Evolutionary conservation across 2,797 vertebrate genomes (phyloP), one percentile per base, ranked within the genome.

Genomic region (Apodemus agrarius): DNA sequence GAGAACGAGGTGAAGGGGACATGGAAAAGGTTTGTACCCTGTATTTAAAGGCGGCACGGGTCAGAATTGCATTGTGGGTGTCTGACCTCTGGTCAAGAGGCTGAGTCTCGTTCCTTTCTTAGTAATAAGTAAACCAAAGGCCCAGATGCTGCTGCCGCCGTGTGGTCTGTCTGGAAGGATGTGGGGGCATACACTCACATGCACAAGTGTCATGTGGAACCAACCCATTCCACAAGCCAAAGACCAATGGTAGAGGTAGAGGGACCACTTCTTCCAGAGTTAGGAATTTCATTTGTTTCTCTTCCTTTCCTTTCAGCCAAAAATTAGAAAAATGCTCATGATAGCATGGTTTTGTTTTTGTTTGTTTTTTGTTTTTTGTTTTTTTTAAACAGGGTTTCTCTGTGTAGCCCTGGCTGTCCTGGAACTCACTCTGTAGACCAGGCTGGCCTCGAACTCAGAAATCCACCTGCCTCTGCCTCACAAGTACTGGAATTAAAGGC

Each of bases 171-270:
- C 81, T 34, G 21, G 54, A 86, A 69, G 79, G 98, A 95, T 74
- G 93, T 85, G 24, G 3, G 95, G 93, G 95, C 90, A 87, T 94
- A 85, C 76, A 96, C 98, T 98, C 98, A 97, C 93, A 96, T 96
- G 96, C 97, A 93, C 97, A 97, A 94, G 96, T 89, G 84, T 74
- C 40, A 40, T 0, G 7, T 22, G 84, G 97, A 98, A 67, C 72
- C 85, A 96, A 85, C 57, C 82, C 95, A 90, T 89, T 84, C 59
- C 94, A 91, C 52, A 76, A 92, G 96, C 89, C 91, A 82, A 67
- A 90, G 82, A 83, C 86, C 85, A 91, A 74, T n/a, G n/a, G n/a
- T n/a, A n/a, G n/a, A n/a, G n/a, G n/a, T 79, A 89, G 95, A 97
- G 96, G 75, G 91, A 83, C 69, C 83, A 91, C 91, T 96, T 94